Percentiles rank a stretch among this genome's conserved stretches.
Conservation (phyloP, 2,888 invertebrate species). For the Rhopalosiphum nymphaeae region DNA sequence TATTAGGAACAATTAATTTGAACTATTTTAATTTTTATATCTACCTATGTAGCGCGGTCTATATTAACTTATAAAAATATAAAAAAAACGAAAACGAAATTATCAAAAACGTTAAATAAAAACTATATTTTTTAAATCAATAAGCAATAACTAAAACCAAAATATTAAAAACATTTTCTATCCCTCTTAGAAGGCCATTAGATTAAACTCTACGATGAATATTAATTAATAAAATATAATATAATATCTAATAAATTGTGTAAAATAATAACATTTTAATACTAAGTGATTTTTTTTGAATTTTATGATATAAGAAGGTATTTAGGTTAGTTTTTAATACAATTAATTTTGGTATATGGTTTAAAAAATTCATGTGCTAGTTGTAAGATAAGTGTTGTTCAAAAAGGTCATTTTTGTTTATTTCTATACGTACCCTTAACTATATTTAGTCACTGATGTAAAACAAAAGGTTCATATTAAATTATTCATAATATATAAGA, state of each 20-base stretch:
- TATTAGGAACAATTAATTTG: too few relatives aligned
- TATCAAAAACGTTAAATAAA: too few relatives aligned
- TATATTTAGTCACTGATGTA: neutral
- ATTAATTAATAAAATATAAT: neutral
- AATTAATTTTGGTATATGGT: too few relatives aligned
- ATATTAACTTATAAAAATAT: too few relatives aligned
- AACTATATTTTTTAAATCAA: too few relatives aligned
- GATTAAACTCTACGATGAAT: neutral
- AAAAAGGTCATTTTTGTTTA: neutral
- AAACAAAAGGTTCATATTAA: neutral
- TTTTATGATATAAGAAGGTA: neutral
- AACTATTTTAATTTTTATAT: too few relatives aligned
- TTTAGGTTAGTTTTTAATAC: neutral
- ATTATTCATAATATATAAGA: neutral
- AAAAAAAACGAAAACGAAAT: too few relatives aligned
- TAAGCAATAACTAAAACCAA: too few relatives aligned
- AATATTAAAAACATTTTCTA: too few relatives aligned
- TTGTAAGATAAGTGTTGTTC: neutral
- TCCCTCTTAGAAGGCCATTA: neutral
- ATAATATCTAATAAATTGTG: neutral
- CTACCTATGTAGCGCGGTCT: too few relatives aligned
- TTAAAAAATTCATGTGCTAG: neutral
- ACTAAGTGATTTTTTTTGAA: neutral
- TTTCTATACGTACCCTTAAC: neutral
- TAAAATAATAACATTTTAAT: neutral